Conservation (phyloP, 2,888 invertebrate species). For the Drosophila infuscata region DNA sequence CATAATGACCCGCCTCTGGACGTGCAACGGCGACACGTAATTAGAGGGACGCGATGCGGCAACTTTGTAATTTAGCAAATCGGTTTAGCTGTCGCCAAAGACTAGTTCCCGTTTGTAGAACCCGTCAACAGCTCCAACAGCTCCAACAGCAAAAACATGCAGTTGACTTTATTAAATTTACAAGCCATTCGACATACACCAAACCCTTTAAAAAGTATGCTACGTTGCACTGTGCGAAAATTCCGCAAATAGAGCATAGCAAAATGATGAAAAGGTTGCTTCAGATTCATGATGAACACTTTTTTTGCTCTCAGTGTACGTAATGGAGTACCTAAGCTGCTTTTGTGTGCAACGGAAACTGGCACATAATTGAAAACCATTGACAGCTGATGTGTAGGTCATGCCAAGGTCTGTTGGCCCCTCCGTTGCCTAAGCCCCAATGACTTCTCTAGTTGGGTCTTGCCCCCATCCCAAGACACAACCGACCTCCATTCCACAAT, state of each 20-base stretch:
- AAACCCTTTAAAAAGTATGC: neutral
- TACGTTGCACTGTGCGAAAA: neutral
- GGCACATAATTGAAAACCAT: constrained; percentile 58
- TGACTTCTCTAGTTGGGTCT: neutral
- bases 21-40: constrained; percentile 59
- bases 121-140: constrained; percentile 5
- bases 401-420: constrained; percentile 31
- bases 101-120: constrained; percentile 4
- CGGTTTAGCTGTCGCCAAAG: constrained; percentile 63
- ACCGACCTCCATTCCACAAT: constrained; percentile 27
- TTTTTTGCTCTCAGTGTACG: neutral
- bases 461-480: neutral
- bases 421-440: neutral
- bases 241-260: neutral
- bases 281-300: neutral
- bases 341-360: constrained; percentile 17
- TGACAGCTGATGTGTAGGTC: constrained; percentile 37
- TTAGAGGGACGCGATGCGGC: constrained; percentile 53
- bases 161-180: constrained; percentile 59
- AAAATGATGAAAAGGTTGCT: neutral
- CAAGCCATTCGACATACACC: constrained; percentile 53
- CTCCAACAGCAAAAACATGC: neutral
- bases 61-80: constrained; percentile 75
- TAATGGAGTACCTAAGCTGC: neutral
- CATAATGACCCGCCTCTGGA: constrained; percentile 71